Percentiles rank a stretch among this genome's conserved stretches.
Conservation (phyloP, 2,888 invertebrate genomes). For the Tribolium freemani region DNA sequence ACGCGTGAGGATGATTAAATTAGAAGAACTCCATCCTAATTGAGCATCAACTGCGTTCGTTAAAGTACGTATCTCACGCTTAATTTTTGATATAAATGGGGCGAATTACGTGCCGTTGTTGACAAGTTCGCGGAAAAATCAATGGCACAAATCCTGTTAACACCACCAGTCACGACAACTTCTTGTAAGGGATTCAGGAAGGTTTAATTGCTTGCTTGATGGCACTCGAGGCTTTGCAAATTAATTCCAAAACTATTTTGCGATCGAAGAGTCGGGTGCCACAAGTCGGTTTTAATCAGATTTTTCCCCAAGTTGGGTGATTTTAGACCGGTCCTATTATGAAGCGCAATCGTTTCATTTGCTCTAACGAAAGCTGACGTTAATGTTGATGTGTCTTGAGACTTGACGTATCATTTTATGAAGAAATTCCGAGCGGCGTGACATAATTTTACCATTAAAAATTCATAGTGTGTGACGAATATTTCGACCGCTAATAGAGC, state of each 20-base stretch:
- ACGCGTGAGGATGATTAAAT: slow-evolving; percentile 31
- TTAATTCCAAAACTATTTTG: slow-evolving; percentile 18
- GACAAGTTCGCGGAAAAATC: slow-evolving; percentile 2
- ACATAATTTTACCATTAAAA: background rate
- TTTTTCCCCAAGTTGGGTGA: background rate
- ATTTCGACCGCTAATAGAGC: no score
- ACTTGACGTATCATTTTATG: slow-evolving; percentile 20
- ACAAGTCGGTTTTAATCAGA: background rate
- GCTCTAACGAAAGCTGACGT: slow-evolving; percentile 10
- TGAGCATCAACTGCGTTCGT: slow-evolving; percentile 24
- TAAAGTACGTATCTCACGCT: slow-evolving; percentile 1
- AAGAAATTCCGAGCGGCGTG: slow-evolving; percentile 4
- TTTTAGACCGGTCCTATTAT: background rate
- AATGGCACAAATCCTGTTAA: slow-evolving; percentile 7
- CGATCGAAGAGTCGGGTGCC: background rate
- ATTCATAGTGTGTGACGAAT: background rate
- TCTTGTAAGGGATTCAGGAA: slow-evolving; percentile 16
- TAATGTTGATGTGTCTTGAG: slow-evolving; percentile 1
- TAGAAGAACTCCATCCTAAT: slow-evolving; percentile 18
- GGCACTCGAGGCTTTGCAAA: slow-evolving; percentile 13
- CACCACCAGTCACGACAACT: slow-evolving; percentile 15
- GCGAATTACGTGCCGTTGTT: background rate
- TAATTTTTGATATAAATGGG: slow-evolving; percentile 1
- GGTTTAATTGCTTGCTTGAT: slow-evolving; percentile 18
- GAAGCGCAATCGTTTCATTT: slow-evolving; percentile 18